Base-by-base conservation (phyloP, 1,140 invertebrate genomes). In the Melanaphis sacchari region DNA sequence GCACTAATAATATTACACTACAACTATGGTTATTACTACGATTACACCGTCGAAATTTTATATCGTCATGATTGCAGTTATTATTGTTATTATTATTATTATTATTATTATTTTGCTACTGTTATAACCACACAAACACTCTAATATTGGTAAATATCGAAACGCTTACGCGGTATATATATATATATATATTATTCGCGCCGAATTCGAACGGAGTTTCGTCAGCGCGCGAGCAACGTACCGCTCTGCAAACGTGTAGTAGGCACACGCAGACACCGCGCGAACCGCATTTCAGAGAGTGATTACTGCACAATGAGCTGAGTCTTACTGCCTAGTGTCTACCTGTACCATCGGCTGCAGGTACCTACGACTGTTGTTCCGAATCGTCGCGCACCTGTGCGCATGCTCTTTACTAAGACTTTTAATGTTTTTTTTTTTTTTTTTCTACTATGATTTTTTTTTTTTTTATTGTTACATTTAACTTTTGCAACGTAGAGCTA, bases 331-430 rank as follows among this genome's bases (percentile, higher is more conserved):
- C 41, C 18, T 36, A 88, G 43, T 41, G 43, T 31, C 18, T 38
- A 40, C 41, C 59, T 66, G 31, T 66, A 18, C 31, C 11, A 15
- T n/a, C 84, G 84, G 41, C 41, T 8, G 36, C 59, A 76, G 84
- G 40, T 89, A 24, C 21, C 38, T 40, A 43, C n/a, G 38, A 26
- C 82, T 41, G 82, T 84, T 46, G 91, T 90, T 90, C 88, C 38
- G n/a, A 59, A 90, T 90, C 52, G 88, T 90, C 52, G 88, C 88
- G 24, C 88, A 59, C 52, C 49, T 41, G 52, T 90, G 88, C 88
- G 88, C 88, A 59, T 90, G 88, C 52, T 90, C 88, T 90, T 54
- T 31, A 11, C 49, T n/a, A 21, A 59, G 88, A 90, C 52, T 40
- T 87, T 87, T 89, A 89, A 59, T 31, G 52, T 40, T 40, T 40